These are phyloP conservation scores for Salvelinus fontinalis DNA, from an alignment of 2,113 vertebrate genomes.

Conservation along the genomic window DNA sequence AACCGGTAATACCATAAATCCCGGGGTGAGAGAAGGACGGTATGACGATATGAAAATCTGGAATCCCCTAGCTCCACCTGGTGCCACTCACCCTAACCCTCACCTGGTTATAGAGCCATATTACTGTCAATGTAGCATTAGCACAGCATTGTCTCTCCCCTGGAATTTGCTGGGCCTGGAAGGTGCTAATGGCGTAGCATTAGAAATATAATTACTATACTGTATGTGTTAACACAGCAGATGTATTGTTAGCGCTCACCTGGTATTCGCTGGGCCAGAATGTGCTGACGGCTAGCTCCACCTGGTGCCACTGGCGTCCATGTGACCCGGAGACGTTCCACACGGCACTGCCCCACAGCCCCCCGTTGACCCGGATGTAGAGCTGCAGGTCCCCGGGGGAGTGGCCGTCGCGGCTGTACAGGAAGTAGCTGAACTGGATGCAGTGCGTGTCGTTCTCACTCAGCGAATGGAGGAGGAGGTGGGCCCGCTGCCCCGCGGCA, in stretches of 20 bases:
- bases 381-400: constrained; percentile 85
- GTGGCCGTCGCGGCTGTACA: constrained; percentile 89
- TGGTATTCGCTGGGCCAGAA: constrained; percentile 98
- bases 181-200: no score
- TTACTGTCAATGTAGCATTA: no score
- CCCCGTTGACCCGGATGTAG: constrained; percentile 86
- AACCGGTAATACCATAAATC: no score
- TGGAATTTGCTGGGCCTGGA: no score
- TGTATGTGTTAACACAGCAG: no score
- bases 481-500: constrained; percentile 81
- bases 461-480: constrained; percentile 85
- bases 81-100: background rate
- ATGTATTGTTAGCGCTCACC: constrained; percentile 66
- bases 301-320: constrained; percentile 92
- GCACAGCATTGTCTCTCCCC: no score
- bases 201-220: no score
- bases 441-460: constrained; percentile 98
- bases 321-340: constrained; percentile 91
- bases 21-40: no score
- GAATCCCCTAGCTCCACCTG: background rate
- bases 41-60: no score
- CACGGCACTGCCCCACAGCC: constrained; percentile 83
- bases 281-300: constrained; percentile 91
- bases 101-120: no score
- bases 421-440: constrained; percentile 97